Conservation (phyloP, 2,888 invertebrate genomes). For the Oscheius sp. region DNA sequence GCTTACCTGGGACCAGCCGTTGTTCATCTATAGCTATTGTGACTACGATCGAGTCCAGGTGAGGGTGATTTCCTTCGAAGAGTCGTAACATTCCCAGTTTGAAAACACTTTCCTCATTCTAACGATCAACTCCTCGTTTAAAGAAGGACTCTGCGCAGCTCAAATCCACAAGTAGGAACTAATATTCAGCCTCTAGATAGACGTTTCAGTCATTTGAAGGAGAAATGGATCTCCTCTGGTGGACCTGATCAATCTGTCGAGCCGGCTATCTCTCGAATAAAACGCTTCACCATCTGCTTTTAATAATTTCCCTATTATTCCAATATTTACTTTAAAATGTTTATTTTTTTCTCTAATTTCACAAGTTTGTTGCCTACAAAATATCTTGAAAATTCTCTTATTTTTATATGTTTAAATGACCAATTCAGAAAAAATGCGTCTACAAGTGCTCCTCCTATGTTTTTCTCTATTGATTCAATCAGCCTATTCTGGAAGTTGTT, state of each 20-base stretch:
- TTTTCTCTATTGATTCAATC: neutral
- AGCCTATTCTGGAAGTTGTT: neutral
- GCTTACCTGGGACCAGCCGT: neutral
- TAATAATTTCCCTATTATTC: neutral
- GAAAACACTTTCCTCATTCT: neutral
- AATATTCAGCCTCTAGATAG: neutral
- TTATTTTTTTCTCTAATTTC: neutral
- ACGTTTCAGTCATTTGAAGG: neutral
- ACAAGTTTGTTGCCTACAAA: neutral
- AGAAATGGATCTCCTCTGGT: too few species aligned
- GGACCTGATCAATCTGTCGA: too few species aligned
- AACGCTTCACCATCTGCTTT: neutral
- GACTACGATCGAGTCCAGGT: neutral
- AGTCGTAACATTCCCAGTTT: neutral
- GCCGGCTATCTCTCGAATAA: neutral
- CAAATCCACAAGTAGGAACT: neutral
- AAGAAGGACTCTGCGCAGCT: neutral
- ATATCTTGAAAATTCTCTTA: neutral
- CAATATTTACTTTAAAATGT: neutral
- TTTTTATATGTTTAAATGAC: neutral
- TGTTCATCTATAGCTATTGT: neutral
- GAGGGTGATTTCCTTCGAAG: neutral
- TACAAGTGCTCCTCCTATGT: neutral
- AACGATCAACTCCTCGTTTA: neutral
- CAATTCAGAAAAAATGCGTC: neutral